Conservation (phyloP, 2,797 vertebrate genomes). For the Onychomys arenicola region DNA sequence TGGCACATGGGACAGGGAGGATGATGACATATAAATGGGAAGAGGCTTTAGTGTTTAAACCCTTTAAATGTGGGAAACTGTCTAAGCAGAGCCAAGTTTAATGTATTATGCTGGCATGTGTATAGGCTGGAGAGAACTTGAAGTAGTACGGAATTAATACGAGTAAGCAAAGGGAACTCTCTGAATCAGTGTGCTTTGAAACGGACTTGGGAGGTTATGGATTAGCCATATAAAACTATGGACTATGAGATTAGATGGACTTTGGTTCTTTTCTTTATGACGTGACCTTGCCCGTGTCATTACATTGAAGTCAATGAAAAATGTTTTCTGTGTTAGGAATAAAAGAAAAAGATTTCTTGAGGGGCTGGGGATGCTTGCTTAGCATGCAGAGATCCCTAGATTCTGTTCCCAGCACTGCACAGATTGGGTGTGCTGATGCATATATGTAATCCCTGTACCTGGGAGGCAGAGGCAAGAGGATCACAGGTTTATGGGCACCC, state of each 20-base stretch:
- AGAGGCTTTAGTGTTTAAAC: constrained; percentile 45
- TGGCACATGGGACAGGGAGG: neutral
- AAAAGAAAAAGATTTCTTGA: constrained; percentile 32
- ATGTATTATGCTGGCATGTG: neutral
- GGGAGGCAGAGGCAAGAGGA: neutral
- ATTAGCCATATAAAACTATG: constrained; percentile 11
- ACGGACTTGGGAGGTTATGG: neutral
- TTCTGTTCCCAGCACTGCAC: neutral
- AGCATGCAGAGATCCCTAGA: neutral
- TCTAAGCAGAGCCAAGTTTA: constrained; percentile 36
- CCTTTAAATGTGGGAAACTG: constrained; percentile 26
- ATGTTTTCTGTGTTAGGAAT: constrained; percentile 50
- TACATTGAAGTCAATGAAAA: constrained; percentile 47
- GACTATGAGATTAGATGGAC: constrained; percentile 20
- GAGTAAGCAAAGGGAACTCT: constrained; percentile 21
- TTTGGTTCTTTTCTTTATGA: constrained; percentile 26
- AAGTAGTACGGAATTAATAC: constrained; percentile 44
- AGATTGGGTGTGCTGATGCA: neutral
- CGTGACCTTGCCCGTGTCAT: constrained; percentile 31
- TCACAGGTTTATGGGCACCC: neutral
- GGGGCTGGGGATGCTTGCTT: neutral
- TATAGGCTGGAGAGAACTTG: constrained; percentile 48
- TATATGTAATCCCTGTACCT: neutral
- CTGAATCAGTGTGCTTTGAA: constrained; percentile 26
- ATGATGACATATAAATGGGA: neutral